Conservation (phyloP, 2,888 invertebrate species). For the Euspilapteryx auroguttella region DNA sequence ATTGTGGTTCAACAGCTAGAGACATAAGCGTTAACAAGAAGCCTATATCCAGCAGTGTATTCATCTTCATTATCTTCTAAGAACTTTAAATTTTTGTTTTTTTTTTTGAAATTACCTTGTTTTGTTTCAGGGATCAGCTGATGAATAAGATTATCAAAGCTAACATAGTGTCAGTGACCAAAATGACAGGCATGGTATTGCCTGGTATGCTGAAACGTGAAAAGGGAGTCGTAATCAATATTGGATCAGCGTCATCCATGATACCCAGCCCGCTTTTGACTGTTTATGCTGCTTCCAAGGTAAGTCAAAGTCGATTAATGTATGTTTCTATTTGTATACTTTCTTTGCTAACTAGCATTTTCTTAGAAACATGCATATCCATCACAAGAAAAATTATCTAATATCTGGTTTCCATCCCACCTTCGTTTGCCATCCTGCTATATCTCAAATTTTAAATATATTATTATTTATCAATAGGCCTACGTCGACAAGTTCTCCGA, state of each 20-base stretch:
- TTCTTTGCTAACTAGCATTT: too few species aligned
- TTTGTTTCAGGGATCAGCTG: constrained; percentile 51
- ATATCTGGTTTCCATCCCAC: too few species aligned
- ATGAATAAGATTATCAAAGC: constrained; percentile 71
- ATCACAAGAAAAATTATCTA: too few species aligned
- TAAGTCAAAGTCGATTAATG: constrained; percentile 21
- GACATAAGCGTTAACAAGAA: background rate
- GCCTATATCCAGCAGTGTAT: too few species aligned
- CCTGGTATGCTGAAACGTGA: constrained; percentile 81
- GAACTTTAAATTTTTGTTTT: background rate
- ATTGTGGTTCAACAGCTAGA: background rate
- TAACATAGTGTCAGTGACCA: constrained; percentile 77
- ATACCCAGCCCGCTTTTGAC: constrained; percentile 82
- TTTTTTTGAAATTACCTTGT: background rate
- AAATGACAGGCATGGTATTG: constrained; percentile 83
- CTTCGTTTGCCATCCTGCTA: too few species aligned
- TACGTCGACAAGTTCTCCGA: constrained; percentile 81
- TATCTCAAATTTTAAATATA: too few species aligned
- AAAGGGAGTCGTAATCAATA: constrained; percentile 86
- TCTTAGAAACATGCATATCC: too few species aligned
- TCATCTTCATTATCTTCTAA: too few species aligned
- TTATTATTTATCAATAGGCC: too few species aligned
- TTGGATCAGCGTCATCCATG: constrained; percentile 81
- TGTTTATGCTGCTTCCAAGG: constrained; percentile 89
- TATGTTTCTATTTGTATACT: too few species aligned